Evolutionary conservation across 2,113 vertebrate species (phyloP).

Genomic region (Gasterosteus nipponicus): DNA sequence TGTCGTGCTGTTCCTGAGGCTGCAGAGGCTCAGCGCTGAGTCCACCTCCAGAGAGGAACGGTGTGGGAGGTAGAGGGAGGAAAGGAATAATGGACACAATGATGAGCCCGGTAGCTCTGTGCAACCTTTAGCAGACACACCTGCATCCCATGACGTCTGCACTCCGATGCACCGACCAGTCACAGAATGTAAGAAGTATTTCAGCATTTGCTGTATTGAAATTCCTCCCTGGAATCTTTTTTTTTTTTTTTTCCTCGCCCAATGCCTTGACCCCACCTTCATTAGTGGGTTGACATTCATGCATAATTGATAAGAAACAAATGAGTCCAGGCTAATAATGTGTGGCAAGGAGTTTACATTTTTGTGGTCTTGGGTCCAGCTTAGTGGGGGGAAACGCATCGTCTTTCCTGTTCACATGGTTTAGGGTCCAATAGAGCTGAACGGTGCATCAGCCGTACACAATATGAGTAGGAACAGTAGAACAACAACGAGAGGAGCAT

Average conservation of each 20-base stretch:
- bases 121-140: slow-evolving; percentile 54
- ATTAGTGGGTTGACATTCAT: slow-evolving; percentile 70
- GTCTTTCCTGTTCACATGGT: slow-evolving; percentile 9
- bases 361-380: slow-evolving; percentile 12
- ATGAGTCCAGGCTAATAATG: slow-evolving; percentile 69
- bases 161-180: slow-evolving; percentile 2
- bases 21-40: slow-evolving; percentile 32
- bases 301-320: slow-evolving; percentile 77
- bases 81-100: slow-evolving; percentile 9
- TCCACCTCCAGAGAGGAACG: slow-evolving; percentile 22
- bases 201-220: slow-evolving; percentile 9
- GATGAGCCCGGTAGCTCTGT: slow-evolving; percentile 38
- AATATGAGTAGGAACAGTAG: not conserved
- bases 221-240: slow-evolving; percentile 30
- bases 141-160: slow-evolving; percentile 33
- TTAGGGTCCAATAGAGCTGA: slow-evolving; percentile 4
- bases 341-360: slow-evolving; percentile 23
- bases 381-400: not conserved
- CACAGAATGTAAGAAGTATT: slow-evolving; percentile 41
- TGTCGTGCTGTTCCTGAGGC: slow-evolving; percentile 40
- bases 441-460: not conserved
- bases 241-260: not conserved
- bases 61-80: slow-evolving; percentile 23
- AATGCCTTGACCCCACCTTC: slow-evolving; percentile 64
- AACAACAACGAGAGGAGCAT: slow-evolving; percentile 10